Conservation (phyloP, 2,797 vertebrate species). For the Hozukius guyotensis region DNA sequence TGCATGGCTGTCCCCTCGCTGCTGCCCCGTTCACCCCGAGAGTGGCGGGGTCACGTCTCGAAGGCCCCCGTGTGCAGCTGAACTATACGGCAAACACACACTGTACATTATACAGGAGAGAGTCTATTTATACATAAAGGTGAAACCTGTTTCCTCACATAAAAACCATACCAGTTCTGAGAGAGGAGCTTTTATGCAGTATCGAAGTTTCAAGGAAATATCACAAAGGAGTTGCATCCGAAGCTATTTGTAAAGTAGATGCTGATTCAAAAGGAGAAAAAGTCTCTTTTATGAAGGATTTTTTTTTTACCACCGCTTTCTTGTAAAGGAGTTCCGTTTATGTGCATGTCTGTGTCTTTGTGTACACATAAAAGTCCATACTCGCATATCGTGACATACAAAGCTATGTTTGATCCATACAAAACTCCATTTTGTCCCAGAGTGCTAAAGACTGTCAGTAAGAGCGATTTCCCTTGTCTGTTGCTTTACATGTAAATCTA, state of each 20-base stretch:
- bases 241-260: neutral
- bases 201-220: neutral
- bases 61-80: conserved; percentile 20
- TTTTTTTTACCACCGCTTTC: neutral
- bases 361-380: neutral
- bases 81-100: conserved; percentile 25
- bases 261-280: neutral
- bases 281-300: neutral
- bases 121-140: conserved; percentile 12
- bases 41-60: conserved; percentile 25
- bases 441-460: conserved; percentile 25
- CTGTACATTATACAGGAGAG: neutral
- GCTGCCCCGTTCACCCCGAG: conserved; percentile 20
- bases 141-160: conserved; percentile 18
- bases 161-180: neutral
- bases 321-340: neutral
- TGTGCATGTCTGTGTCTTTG: conserved; percentile 2
- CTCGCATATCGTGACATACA: conserved; percentile 4
- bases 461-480: conserved; percentile 35
- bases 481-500: conserved; percentile 67
- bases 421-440: neutral
- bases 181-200: conserved; percentile 2
- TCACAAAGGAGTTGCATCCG: neutral
- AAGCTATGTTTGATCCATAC: conserved; percentile 19
- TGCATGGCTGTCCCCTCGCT: conserved; percentile 44